Evolutionary conservation across 2,797 vertebrate genomes (phyloP), one percentile per base, ranked within the genome.

Genomic region (Anas georgica): DNA sequence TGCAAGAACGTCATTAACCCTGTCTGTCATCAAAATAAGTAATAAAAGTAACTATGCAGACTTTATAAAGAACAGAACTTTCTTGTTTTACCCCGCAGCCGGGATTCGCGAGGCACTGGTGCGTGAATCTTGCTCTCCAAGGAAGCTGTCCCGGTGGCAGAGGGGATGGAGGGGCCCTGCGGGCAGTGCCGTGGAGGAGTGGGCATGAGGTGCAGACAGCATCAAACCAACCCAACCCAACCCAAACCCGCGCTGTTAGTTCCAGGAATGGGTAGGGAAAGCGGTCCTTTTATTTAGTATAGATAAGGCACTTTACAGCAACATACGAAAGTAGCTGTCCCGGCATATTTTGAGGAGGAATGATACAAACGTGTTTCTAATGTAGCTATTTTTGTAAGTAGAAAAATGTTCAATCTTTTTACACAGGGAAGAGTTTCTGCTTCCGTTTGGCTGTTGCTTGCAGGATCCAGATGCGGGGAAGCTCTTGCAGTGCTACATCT

Each of bases 1-100:
- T 95, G 95, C 95, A 94, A 94, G 95, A 97, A 96, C 94, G 94
- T 96, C 95, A 95, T 97, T 97, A 97, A 97, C 96, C 96, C 96
- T 95, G 78, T 95, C 97, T 96, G 96, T 45, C 84, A 88, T 88
- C 93, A 92, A 20, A 45, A 63, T 69, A 60, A 90, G 91, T 90
- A 93, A 87, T 93, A 95, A 84, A 94, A 87, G 92, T 50, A 46
- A 29, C 63, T 79, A 6, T 60, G 76, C 62, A 92, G 87, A 28
- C 76, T 14, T 74, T 12, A 15, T 29, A 17, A 77, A 90, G 90
- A 94, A 45, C 55, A 88, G 69, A 60, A 68, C 33, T 69, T 58
- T 55, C 86, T 66, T 86, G 69, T 86, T 83, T 77, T 75, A 21
- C 59, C 55, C 68, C 0, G 0, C 63, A 78, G 50, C 69, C 58